Conservation (phyloP, 2,113 vertebrate genomes). For the Colossoma macropomum region DNA sequence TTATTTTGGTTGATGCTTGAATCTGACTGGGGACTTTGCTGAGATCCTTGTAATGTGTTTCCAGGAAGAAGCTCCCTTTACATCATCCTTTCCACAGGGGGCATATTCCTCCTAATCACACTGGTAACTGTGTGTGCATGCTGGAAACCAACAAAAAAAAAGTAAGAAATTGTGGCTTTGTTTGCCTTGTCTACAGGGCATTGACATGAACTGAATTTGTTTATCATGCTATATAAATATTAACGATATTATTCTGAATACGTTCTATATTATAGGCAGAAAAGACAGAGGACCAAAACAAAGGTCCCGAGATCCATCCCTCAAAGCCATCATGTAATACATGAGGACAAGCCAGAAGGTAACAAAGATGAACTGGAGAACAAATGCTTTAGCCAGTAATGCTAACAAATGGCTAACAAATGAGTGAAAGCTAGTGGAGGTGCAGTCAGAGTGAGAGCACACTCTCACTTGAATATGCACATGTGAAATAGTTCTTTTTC, state of each 20-base stretch:
- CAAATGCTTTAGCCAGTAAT: not conserved
- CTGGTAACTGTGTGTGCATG: slow-evolving; percentile 98
- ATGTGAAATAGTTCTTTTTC: no score
- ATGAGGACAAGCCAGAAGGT: slow-evolving; percentile 50
- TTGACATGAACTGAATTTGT: not conserved
- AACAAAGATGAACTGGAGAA: not conserved
- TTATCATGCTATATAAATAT: no score
- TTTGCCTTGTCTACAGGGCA: not conserved
- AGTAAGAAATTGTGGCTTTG: slow-evolving; percentile 71
- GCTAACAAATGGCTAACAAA: not conserved
- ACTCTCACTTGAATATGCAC: no score
- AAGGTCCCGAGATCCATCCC: slow-evolving; percentile 33
- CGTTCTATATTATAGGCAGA: slow-evolving; percentile 32
- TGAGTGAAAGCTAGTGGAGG: not conserved
- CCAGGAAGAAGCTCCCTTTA: slow-evolving; percentile 96
- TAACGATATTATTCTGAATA: not conserved
- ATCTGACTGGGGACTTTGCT: not conserved
- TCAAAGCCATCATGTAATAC: slow-evolving; percentile 28
- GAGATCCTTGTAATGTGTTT: not conserved
- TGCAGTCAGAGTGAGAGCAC: no score
- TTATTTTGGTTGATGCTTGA: not conserved
- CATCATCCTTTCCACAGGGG: slow-evolving; percentile 95
- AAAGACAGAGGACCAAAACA: slow-evolving; percentile 42
- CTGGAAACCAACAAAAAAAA: slow-evolving; percentile 96
- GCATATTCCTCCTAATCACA: slow-evolving; percentile 96